Conservation (phyloP, 1,140 invertebrate genomes). For the Argopecten irradians region DNA sequence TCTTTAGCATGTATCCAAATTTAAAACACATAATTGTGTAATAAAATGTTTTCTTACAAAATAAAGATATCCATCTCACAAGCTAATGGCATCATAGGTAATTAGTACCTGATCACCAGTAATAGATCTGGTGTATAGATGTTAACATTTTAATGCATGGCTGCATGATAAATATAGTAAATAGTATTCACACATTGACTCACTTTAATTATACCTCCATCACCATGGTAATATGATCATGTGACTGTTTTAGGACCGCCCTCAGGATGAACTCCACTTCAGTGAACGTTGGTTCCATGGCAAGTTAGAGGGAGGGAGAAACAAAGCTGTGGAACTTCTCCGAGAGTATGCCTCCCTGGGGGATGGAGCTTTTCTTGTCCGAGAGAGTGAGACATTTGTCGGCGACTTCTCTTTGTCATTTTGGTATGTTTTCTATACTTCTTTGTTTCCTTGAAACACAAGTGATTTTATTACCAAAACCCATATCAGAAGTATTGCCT, state of each 20-base stretch:
- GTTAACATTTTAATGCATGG: not conserved
- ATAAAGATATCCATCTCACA: too few species aligned
- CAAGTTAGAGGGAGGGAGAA: constrained; percentile 86
- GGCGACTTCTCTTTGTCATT: constrained; percentile 97
- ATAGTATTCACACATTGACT: not conserved
- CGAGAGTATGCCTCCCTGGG: constrained; percentile 89
- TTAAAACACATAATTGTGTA: too few species aligned
- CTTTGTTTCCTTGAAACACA: too few species aligned
- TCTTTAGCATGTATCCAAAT: too few species aligned
- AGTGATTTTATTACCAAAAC: too few species aligned
- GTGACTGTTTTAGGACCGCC: constrained; percentile 59
- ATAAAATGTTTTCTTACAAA: too few species aligned
- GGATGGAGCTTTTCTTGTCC: constrained; percentile 96
- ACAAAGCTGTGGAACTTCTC: constrained; percentile 85
- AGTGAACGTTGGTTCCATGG: constrained; percentile 96
- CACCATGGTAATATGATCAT: not conserved
- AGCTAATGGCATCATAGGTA: too few species aligned
- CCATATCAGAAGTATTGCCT: too few species aligned
- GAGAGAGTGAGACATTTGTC: constrained; percentile 96
- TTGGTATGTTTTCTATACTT: constrained; percentile 79
- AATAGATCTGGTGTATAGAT: too few species aligned
- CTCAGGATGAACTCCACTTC: constrained; percentile 91
- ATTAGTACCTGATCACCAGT: too few species aligned
- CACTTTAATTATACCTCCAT: not conserved
- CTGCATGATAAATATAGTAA: not conserved